Conservation (phyloP, 2,113 vertebrate species). For the Prunella himalayana region DNA sequence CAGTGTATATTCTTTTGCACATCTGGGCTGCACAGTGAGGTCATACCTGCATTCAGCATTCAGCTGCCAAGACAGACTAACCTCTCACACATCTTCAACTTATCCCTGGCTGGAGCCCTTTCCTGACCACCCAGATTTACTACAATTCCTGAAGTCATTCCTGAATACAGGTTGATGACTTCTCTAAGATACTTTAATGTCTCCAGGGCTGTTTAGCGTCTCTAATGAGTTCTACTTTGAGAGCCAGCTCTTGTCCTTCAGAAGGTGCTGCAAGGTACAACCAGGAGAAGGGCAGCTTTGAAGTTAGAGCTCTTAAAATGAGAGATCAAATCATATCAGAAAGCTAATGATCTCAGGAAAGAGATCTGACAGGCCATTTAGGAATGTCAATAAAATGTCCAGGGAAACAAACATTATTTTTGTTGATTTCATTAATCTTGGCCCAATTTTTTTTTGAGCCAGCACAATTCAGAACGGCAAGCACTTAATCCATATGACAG, state of each 20-base stretch:
- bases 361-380: slow-evolving; percentile 45
- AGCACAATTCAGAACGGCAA: slow-evolving; percentile 29
- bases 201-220: not conserved
- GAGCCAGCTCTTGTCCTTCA: not conserved
- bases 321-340: slow-evolving; percentile 15
- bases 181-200: not conserved
- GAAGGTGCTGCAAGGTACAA: not conserved
- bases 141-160: not conserved
- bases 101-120: not conserved
- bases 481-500: slow-evolving; percentile 64
- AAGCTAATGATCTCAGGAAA: slow-evolving; percentile 11
- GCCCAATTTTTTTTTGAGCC: slow-evolving; percentile 28
- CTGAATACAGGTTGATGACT: not conserved
- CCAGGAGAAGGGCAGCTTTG: not conserved
- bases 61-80: not conserved
- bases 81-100: not conserved
- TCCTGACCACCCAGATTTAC: not conserved
- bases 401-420: slow-evolving; percentile 66
- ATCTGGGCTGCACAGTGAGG: not conserved
- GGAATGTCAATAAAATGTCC: slow-evolving; percentile 51
- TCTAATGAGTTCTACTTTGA: not conserved
- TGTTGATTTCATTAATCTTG: slow-evolving; percentile 69
- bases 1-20: not conserved
- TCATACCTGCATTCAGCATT: not conserved
- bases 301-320: not conserved